Base-by-base conservation (phyloP, 2,113 vertebrate species). In the Dipodomys spectabilis region DNA sequence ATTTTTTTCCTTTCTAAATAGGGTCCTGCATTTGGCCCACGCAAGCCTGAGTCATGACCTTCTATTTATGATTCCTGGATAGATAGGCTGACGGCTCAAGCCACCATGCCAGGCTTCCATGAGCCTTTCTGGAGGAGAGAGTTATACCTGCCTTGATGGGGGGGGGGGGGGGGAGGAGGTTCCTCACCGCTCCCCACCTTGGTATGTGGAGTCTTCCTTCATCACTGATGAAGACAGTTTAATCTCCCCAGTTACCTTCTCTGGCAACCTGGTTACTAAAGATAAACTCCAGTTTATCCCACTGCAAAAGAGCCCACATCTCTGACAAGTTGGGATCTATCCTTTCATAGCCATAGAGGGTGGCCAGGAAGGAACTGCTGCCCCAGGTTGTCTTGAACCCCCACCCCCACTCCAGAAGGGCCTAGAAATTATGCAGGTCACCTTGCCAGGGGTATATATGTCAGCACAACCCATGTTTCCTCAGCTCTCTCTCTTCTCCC, bases 141-240 rank as follows among this genome's bases (percentile, higher is more conserved):
- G 53, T 57, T 18, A 57, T 18, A 57, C 53, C 53, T 57, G 12
- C 53, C 15, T 4, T 57, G 53, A 12, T 49, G 1, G 8, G 12
- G 49, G 9, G 49, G 12, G 49, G 9, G 9, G 49, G 12, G 49
- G 49, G 49, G 45, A n/a, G n/a, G n/a, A n/a, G 45, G n/a, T 32
- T 45, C 73, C 32, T 45, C 5, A 13, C 28, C 28, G 22, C 13
- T 72, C 7, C 13, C 18, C 1, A 0, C n/a, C 60, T 85, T 7
- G 1, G 25, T 72, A 45, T 1, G 0, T 0, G 18, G 6, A 10
- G 0, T 67, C 64, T 22, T 49, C 71, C 20, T 11, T 88, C 25
- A 7, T 9, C 53, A 10, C 60, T 0, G 1, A 32, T 20, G 0
- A 0, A n/a, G 68, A 49, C 9, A 8, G 23, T 19, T 1, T 13